These are phyloP conservation scores for Mesocentrotus franciscanus DNA, from an alignment of 53 echinoderm and acorn worm species.

Conservation along the genomic window DNA sequence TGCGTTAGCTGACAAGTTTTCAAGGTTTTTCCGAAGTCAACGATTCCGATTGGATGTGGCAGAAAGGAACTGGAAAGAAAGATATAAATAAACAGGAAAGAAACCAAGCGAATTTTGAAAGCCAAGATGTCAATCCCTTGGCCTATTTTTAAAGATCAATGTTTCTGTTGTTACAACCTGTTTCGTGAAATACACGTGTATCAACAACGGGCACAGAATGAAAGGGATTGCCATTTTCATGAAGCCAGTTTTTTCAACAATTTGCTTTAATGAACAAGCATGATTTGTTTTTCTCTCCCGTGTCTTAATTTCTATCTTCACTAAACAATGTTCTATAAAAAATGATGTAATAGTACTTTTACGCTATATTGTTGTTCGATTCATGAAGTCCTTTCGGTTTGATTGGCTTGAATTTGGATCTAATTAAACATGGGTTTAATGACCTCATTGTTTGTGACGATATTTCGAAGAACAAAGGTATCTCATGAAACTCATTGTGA, in stretches of 20 bases:
- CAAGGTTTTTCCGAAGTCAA: background rate
- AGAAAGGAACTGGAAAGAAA: background rate
- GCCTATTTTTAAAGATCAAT: slow-evolving; percentile 5
- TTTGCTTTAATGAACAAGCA: too few relatives aligned
- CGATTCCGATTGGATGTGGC: slow-evolving; percentile 1
- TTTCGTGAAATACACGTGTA: background rate
- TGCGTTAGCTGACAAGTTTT: slow-evolving; percentile 42
- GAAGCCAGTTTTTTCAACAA: background rate
- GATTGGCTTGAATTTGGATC: background rate
- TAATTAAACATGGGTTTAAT: background rate
- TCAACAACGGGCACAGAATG: too few relatives aligned
- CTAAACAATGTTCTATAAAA: too few relatives aligned
- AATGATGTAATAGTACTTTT: too few relatives aligned
- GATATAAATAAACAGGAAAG: slow-evolving; percentile 17
- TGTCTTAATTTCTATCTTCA: too few relatives aligned
- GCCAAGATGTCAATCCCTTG: background rate
- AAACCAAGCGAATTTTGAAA: background rate
- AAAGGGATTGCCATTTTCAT: too few relatives aligned
- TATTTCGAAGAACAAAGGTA: background rate
- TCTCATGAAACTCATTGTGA: background rate
- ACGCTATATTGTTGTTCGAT: too few relatives aligned
- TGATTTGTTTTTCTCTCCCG: too few relatives aligned
- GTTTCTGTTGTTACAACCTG: background rate
- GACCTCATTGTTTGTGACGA: background rate
- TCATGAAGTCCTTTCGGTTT: background rate